Conservation (phyloP, 2,113 vertebrate species). For the Collichthys lucidus region DNA sequence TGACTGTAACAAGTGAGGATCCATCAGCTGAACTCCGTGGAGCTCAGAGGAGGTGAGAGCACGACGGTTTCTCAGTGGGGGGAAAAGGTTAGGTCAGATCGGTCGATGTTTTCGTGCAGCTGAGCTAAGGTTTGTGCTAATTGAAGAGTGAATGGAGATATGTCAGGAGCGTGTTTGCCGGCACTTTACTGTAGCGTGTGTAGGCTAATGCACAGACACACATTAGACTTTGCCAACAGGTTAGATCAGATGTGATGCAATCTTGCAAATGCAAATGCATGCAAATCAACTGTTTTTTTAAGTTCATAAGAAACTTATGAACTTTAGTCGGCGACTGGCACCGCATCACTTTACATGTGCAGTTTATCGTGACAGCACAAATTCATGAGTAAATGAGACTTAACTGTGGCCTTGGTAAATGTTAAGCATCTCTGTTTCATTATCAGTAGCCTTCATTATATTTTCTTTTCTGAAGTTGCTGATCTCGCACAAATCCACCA, state of each 20-base stretch:
- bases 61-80: conserved; percentile 7
- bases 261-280: neutral
- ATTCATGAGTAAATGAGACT: neutral
- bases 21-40: conserved; percentile 1
- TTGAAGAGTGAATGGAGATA: conserved; percentile 36
- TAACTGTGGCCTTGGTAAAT: conserved; percentile 15
- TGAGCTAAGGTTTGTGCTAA: conserved; percentile 44
- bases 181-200: conserved; percentile 17
- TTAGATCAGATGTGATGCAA: conserved; percentile 2
- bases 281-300: conserved; percentile 1
- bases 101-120: conserved; percentile 27
- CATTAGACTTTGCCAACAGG: conserved; percentile 3
- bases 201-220: neutral
- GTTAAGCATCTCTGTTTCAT: conserved; percentile 8
- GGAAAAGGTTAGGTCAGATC: conserved; percentile 11
- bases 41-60: conserved; percentile 1
- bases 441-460: neutral
- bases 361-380: neutral
- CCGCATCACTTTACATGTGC: neutral
- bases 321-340: neutral
- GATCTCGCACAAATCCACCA: conserved; percentile 25
- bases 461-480: conserved; percentile 24
- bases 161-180: conserved; percentile 37
- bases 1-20: conserved; percentile 27
- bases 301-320: too few relatives aligned